Evolutionary conservation across 2,113 vertebrate species (phyloP).

Genomic region (Anser cygnoides): DNA sequence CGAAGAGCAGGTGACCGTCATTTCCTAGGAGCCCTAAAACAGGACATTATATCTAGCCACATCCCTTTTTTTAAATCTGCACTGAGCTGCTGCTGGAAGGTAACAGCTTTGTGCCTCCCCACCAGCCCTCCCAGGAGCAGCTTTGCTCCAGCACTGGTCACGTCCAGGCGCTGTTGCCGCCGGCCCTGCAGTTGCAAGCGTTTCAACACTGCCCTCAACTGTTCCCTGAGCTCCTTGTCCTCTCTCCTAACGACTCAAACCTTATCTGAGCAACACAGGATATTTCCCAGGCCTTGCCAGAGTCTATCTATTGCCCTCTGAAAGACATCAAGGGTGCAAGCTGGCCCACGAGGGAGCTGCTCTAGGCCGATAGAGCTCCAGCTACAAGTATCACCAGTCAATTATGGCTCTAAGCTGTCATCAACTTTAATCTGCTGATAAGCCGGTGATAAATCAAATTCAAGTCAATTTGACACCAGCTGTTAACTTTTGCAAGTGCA

Average conservation of each 20-base stretch:
- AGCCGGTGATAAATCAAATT: background rate
- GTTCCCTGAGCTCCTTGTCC: slow-evolving; percentile 2
- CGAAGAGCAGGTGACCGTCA: fast-evolving
- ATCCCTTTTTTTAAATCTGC: background rate
- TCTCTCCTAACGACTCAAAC: background rate
- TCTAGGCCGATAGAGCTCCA: background rate
- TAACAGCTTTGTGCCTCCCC: background rate
- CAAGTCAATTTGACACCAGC: background rate
- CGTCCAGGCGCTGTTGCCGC: background rate
- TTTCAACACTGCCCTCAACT: slow-evolving; percentile 46
- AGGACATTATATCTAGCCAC: background rate
- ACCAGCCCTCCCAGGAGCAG: background rate
- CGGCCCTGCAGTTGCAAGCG: background rate
- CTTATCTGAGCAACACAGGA: background rate
- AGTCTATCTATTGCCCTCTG: background rate
- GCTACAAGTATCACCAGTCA: background rate
- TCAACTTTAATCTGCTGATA: background rate
- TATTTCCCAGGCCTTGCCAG: background rate
- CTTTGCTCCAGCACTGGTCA: background rate
- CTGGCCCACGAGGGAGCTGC: background rate
- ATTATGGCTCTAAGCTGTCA: background rate
- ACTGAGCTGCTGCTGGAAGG: background rate
- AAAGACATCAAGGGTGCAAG: background rate
- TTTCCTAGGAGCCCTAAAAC: background rate
- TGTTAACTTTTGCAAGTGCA: background rate